These are phyloP conservation scores for Druceiella hillmani DNA, from an alignment of 2,888 invertebrate genomes.

Conservation along the genomic window DNA sequence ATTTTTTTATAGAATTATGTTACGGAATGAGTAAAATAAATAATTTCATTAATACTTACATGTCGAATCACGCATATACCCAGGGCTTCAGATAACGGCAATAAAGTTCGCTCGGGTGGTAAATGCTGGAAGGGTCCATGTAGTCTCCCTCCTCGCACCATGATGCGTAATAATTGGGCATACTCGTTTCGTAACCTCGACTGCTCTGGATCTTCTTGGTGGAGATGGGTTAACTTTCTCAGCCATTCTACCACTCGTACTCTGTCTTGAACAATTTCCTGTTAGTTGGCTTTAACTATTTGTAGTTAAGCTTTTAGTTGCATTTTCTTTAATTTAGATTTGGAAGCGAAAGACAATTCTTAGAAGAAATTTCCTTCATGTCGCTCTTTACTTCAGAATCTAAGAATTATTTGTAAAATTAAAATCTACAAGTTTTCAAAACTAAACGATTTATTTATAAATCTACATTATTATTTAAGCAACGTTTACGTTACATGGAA, in stretches of 20 bases:
- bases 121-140: slow-evolving; percentile 44
- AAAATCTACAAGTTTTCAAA: no score
- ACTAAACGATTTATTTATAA: no score
- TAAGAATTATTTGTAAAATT: no score
- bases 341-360: no score
- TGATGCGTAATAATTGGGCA: slow-evolving; percentile 45
- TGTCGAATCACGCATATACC: slow-evolving; percentile 29
- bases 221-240: slow-evolving; percentile 38
- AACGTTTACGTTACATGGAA: no score
- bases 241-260: slow-evolving; percentile 50
- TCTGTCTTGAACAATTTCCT: slow-evolving; percentile 44
- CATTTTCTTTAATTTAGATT: no score
- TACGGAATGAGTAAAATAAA: neutral
- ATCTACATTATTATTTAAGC: no score
- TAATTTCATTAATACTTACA: slow-evolving; percentile 10
- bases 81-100: slow-evolving; percentile 41
- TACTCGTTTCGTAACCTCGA: slow-evolving; percentile 47
- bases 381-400: no score
- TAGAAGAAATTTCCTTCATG: no score
- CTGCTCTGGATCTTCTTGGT: slow-evolving; percentile 38
- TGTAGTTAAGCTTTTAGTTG: no score
- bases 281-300: no score
- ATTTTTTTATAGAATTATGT: no score
- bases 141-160: slow-evolving; percentile 39
- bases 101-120: slow-evolving; percentile 36